Evolutionary conservation across 2,888 invertebrate genomes (phyloP).

Genomic region (Lomographa bimaculata): DNA sequence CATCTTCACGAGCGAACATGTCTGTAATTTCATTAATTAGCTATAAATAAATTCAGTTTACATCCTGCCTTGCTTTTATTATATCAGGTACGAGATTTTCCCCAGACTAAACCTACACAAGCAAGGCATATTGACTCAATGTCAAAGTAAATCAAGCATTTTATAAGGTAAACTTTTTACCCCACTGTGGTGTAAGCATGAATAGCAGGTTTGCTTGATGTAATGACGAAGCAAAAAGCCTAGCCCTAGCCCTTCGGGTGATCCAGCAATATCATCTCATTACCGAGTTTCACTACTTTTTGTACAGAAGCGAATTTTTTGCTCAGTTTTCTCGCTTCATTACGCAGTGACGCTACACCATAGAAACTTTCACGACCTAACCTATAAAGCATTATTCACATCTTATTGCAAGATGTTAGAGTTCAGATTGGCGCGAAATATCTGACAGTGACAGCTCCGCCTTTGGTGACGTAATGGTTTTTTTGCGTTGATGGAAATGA

Average conservation of each 20-base stretch:
- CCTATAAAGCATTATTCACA: slow-evolving; percentile 14
- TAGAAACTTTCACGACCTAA: slow-evolving; percentile 14
- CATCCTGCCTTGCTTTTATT: too few species aligned
- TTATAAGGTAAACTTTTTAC: too few species aligned
- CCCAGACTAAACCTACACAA: too few species aligned
- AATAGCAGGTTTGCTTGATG: too few species aligned
- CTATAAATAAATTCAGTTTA: too few species aligned
- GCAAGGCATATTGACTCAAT: too few species aligned
- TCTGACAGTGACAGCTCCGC: slow-evolving; percentile 1
- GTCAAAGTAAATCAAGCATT: too few species aligned
- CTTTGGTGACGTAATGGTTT: slow-evolving; percentile 11
- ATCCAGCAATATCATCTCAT: slow-evolving; percentile 31
- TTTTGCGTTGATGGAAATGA: slow-evolving; percentile 25
- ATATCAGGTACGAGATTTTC: too few species aligned
- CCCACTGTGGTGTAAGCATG: too few species aligned
- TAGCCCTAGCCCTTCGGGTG: slow-evolving; percentile 22
- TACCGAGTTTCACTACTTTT: slow-evolving; percentile 33
- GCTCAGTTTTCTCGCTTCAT: slow-evolving; percentile 32
- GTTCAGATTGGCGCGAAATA: slow-evolving; percentile 9
- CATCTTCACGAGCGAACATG: too few species aligned
- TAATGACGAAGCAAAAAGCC: slow-evolving; percentile 6
- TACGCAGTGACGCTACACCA: slow-evolving; percentile 19
- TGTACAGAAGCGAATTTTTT: slow-evolving; percentile 28
- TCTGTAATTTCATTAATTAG: too few species aligned
- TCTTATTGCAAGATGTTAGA: slow-evolving; percentile 8